Conservation (phyloP, 92 coral and sea anemone genomes). For the Pocillopora meandrina region DNA sequence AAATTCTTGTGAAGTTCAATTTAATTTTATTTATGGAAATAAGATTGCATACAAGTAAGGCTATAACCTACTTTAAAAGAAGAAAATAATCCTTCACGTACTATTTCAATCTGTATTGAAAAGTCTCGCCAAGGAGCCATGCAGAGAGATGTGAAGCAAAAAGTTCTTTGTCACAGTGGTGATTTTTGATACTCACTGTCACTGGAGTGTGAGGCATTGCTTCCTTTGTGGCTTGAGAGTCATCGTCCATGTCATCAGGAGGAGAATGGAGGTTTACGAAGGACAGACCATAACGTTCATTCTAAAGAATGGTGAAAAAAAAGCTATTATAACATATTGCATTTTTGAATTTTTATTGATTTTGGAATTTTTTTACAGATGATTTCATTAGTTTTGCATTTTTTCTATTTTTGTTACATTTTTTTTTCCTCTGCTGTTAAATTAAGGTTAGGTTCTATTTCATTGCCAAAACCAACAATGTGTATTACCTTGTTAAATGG, state of each 20-base stretch:
- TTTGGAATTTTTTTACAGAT: too few relatives aligned
- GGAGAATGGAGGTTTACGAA: constrained; percentile 91
- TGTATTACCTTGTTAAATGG: constrained; percentile 86
- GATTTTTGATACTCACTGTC: constrained; percentile 45
- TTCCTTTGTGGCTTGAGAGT: constrained; percentile 20
- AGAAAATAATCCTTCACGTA: too few relatives aligned
- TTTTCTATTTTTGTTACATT: too few relatives aligned
- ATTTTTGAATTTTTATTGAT: too few relatives aligned
- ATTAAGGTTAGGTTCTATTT: not conserved
- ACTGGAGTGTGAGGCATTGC: constrained; percentile 19
- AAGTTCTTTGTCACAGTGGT: too few relatives aligned
- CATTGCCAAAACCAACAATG: not conserved
- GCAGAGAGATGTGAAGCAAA: not conserved
- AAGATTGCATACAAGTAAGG: too few relatives aligned
- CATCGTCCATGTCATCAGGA: constrained; percentile 64
- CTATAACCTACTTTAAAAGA: too few relatives aligned
- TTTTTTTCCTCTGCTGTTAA: too few relatives aligned
- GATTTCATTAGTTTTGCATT: not conserved
- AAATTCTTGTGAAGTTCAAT: too few relatives aligned
- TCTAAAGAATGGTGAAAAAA: constrained; percentile 46
- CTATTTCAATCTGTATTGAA: too few relatives aligned
- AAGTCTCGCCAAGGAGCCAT: not conserved
- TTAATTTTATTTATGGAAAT: too few relatives aligned
- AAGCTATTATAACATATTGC: too few relatives aligned
- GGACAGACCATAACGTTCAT: constrained; percentile 90